Evolutionary conservation across 2,888 invertebrate genomes (phyloP).

Genomic region (Nomada fucata): DNA sequence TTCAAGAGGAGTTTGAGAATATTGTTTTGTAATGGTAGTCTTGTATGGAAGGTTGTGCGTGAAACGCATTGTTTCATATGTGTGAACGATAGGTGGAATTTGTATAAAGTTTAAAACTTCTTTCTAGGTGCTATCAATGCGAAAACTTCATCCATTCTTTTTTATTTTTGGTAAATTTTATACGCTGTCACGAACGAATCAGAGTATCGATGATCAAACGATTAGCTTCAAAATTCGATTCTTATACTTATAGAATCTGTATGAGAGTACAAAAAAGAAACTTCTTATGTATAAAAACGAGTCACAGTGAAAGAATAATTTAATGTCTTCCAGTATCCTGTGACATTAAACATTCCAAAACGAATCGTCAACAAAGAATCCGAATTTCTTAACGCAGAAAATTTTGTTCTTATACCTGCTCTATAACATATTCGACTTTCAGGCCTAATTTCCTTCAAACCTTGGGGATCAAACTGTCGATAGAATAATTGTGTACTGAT

Average conservation of each 20-base stretch:
- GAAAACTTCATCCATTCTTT: slow-evolving; percentile 33
- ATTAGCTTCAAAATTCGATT: slow-evolving; percentile 42
- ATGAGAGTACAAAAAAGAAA: slow-evolving; percentile 61
- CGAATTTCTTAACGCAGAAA: slow-evolving; percentile 57
- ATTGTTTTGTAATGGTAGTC: slow-evolving; percentile 45
- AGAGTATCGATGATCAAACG: slow-evolving; percentile 15
- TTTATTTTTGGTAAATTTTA: slow-evolving; percentile 63
- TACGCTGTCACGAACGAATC: slow-evolving; percentile 34
- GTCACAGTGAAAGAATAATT: slow-evolving; percentile 51
- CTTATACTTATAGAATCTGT: slow-evolving; percentile 37
- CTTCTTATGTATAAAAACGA: slow-evolving; percentile 28
- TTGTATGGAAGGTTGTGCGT: background rate
- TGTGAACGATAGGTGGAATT: slow-evolving; percentile 40
- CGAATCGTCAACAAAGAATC: slow-evolving; percentile 48
- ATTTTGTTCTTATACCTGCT: slow-evolving; percentile 36
- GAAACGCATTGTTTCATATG: slow-evolving; percentile 34
- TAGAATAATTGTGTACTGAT: slow-evolving; percentile 62
- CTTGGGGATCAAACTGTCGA: slow-evolving; percentile 66
- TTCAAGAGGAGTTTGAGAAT: slow-evolving; percentile 59
- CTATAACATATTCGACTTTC: slow-evolving; percentile 30
- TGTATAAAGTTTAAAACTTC: slow-evolving; percentile 47
- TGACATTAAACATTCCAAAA: slow-evolving; percentile 69
- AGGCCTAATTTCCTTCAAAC: slow-evolving; percentile 67
- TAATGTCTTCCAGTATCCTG: slow-evolving; percentile 65
- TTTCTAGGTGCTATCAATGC: slow-evolving; percentile 57